These are phyloP conservation scores for Drosophila equinoxialis DNA, from an alignment of 1,140 invertebrate species.

Conservation along the genomic window DNA sequence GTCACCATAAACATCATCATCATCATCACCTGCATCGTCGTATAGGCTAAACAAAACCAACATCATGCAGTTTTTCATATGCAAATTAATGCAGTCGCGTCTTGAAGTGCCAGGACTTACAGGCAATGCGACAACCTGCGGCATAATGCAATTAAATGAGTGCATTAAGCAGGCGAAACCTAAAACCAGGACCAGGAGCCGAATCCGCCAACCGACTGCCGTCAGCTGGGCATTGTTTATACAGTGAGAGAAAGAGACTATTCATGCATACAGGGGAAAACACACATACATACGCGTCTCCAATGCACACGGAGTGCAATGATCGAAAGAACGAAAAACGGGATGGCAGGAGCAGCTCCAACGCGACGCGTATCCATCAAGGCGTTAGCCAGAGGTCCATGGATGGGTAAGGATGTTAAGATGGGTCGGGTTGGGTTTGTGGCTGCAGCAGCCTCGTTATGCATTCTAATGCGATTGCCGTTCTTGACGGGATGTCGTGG, in stretches of 20 bases:
- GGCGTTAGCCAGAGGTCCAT: slow-evolving; percentile 1
- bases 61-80: slow-evolving; percentile 60
- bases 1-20: slow-evolving; percentile 31
- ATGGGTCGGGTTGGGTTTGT: background rate
- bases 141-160: slow-evolving; percentile 81
- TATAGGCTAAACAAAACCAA: slow-evolving; percentile 16
- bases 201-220: slow-evolving; percentile 26
- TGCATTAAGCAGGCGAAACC: slow-evolving; percentile 49
- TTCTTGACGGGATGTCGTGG: slow-evolving; percentile 61
- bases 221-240: slow-evolving; percentile 33
- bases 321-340: slow-evolving; percentile 36
- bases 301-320: slow-evolving; percentile 47
- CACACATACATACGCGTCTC: background rate
- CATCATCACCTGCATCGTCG: slow-evolving; percentile 37
- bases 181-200: slow-evolving; percentile 18
- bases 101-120: slow-evolving; percentile 48
- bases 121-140: slow-evolving; percentile 71
- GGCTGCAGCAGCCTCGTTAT: slow-evolving; percentile 31
- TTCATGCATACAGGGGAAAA: slow-evolving; percentile 2
- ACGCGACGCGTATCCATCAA: slow-evolving; percentile 57
- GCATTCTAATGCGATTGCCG: slow-evolving; percentile 79
- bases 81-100: slow-evolving; percentile 72
- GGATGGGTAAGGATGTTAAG: too few relatives aligned
- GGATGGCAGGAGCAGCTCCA: background rate
- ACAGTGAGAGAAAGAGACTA: background rate